Base-by-base conservation (phyloP, 2,888 invertebrate species). In the Synergus umbraculus region DNA sequence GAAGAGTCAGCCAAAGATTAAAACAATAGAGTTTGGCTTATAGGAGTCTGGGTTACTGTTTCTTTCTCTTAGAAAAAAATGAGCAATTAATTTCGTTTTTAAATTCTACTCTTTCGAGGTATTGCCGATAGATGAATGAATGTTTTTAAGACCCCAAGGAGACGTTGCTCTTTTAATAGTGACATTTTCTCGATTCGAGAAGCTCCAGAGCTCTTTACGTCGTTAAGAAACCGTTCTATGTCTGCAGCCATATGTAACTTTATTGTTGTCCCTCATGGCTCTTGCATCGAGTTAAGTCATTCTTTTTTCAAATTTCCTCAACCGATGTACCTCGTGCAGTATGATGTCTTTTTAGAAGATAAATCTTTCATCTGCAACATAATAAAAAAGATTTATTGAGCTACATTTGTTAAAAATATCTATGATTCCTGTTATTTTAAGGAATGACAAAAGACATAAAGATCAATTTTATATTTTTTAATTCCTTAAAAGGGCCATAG, bases 161-260 rank as follows among this genome's bases (percentile, higher is more conserved):
- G 81, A 66, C 78, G 65, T 81, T 79, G 77, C 69, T 82, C 78
- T 81, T 41, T 78, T 54, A 77, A 77, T 77, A 60, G 80, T 76
- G 79, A 79, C 78, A 79, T 73, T 82, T 79, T 81, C 79, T 67
- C 83, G 79, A 81, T 80, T 79, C 79, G 82, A 84, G 58, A 41
- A 83, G 84, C 83, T 85, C 83, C 81, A 81, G 81, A 82, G 77
- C 83, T 79, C 80, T 84, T 83, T 78, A 78, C 80, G 83, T 84
- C 83, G 81, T 83, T 54, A 73, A 12, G 81, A 66, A 83, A 84
- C 85, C 81, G 84, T 86, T 82, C 81, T 76, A 77, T 76, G 66
- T 69, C 78, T 76, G 80, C 64, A 82, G 80, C 83, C 86, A 86
- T 85, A 82, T 86, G 83, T 83, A 78, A 83, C 78, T 81, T 80